Evolutionary conservation across 2,113 vertebrate species (phyloP).

Genomic region (Strigops habroptila): DNA sequence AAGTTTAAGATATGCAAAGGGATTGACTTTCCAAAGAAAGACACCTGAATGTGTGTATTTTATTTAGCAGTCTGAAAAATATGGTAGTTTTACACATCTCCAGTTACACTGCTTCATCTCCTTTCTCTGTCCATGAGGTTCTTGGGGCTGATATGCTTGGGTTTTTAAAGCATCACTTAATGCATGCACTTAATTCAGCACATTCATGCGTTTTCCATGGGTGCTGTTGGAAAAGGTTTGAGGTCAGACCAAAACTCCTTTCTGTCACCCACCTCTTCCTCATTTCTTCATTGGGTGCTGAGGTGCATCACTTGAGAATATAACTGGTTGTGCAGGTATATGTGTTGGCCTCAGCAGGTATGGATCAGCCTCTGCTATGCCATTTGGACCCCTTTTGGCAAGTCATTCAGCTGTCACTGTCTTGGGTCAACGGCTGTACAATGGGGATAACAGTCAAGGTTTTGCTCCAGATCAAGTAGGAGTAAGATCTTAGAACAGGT

Average conservation of each 20-base stretch:
- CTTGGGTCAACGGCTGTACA: neutral
- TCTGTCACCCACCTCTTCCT: neutral
- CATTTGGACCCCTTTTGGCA: neutral
- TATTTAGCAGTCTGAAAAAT: neutral
- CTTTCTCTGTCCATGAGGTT: neutral
- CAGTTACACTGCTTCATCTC: neutral
- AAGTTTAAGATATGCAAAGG: neutral
- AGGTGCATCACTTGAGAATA: neutral
- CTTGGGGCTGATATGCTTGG: neutral
- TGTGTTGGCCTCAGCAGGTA: neutral
- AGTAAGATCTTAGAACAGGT: neutral
- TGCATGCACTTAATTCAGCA: neutral
- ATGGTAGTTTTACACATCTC: neutral
- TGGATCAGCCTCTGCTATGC: neutral
- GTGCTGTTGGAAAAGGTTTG: neutral
- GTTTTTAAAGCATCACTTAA: neutral
- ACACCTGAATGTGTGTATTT: neutral
- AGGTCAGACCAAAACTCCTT: neutral
- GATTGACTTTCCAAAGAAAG: neutral
- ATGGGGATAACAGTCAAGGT: accelerated
- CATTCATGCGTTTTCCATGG: neutral
- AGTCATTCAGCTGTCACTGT: neutral
- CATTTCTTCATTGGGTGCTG: neutral
- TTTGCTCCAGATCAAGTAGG: neutral
- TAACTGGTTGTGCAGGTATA: neutral